Base-by-base conservation (phyloP, 35 echinoderm and acorn worm genomes). In the Antedon bifida region DNA sequence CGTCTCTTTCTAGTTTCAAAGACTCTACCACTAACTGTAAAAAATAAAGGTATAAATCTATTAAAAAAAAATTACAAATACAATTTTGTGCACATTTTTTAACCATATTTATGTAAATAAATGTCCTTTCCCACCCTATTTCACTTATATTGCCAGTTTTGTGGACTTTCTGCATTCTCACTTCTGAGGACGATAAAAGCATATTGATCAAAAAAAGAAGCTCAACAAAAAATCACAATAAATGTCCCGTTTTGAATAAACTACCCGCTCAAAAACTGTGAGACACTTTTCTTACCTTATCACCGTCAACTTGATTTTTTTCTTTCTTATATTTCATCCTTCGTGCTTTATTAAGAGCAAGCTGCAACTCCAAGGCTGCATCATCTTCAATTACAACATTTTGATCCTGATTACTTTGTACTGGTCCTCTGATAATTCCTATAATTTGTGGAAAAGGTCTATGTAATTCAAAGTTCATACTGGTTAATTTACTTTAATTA, bases 241-340 rank as follows among this genome's bases (percentile, higher is more conserved):
- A n/a, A n/a, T n/a, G n/a, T n/a, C n/a, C n/a, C n/a, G n/a, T n/a
- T n/a, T n/a, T n/a, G n/a, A n/a, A n/a, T n/a, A n/a, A n/a, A n/a
- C n/a, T n/a, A n/a, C n/a, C n/a, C n/a, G n/a, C n/a, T n/a, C n/a
- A n/a, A n/a, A n/a, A n/a, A n/a, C n/a, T n/a, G n/a, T n/a, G n/a
- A n/a, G n/a, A n/a, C 4, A 7, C 14, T 42, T 7, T 42, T 16
- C 23, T 64, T 64, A 23, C 51, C 51, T 64, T 64, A 23, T 64
- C 51, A 19, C 51, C 51, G 26, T 64, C 51, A 2, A n/a, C 33
- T n/a, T 84, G 56, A 30, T 78, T 91, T 31, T 55, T 76, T 17
- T 87, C 83, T 75, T 89, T 92, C 82, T 97, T 97, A 46, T 92
- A 88, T 76, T 92, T 97, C 0, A 97, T 88, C 86, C 91, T 92